Base-by-base conservation (phyloP, 2,797 vertebrate species). In the Babyrousa celebensis region DNA sequence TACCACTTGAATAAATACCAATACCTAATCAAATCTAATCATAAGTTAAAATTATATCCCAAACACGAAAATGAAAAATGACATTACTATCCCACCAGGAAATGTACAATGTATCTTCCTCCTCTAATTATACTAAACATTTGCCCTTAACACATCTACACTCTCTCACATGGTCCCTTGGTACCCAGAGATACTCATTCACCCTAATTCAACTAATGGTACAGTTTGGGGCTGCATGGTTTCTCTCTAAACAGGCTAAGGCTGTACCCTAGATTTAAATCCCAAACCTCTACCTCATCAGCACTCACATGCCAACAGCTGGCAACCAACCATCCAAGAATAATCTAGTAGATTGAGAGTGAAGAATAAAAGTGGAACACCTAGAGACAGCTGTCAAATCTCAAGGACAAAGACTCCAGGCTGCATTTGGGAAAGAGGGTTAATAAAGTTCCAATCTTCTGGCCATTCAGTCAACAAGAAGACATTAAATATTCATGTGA, bases 31-130 rank as follows among this genome's bases (percentile, higher is more conserved):
- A 88, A 89, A 89, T 79, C 54, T 60, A 91, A 83, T 74, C 72
- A 91, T 85, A 92, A 60, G 87, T 87, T 56, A 58, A 91, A 95
- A 56, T 89, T 25, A 62, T 60, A 48, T 58, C 32, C 67, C 27
- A 83, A 89, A 96, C 23, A 74, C 15, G 65, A 96, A 96, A 82
- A 92, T 77, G 23, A 94, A 95, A 94, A 68, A 88, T 48, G 56
- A n/a, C 29, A 78, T 16, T 36, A 65, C 8, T 89, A 48, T 4
- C 40, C 68, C 60, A 92, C 32, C 23, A 78, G 62, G 25, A 80
- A 83, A 89, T 85, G 71, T 85, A 83, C 5, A 27, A 68, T 40
- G 20, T 12, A n/a, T 29, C 36, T 54, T 79, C 89, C 36, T 92
- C 62, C 29, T 25, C 54, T 89, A 62, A 84, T 84, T 63, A 91